phyloP scores from a whole-genome alignment of 1,140 invertebrate species.

The Teleogryllus occipitalis region DNA sequence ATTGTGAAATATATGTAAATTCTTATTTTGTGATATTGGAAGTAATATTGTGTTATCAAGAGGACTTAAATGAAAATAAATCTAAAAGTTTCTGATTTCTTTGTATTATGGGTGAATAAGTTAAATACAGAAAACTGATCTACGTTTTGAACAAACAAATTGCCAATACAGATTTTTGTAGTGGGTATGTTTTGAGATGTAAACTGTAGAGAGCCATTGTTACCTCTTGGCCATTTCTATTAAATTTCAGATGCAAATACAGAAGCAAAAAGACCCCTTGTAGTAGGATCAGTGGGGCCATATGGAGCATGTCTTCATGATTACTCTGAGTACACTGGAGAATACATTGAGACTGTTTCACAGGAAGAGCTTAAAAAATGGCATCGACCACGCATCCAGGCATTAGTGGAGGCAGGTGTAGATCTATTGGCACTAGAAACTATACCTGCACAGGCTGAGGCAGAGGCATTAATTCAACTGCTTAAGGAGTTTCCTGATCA shows the following conservation, averaged over 20 bases:
- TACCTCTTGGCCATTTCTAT: not conserved
- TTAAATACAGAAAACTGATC: not conserved
- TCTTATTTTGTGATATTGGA: too few relatives aligned
- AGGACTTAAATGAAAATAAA: too few relatives aligned
- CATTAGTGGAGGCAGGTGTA: constrained; percentile 64
- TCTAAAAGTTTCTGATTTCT: not conserved
- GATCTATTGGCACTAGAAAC: constrained; percentile 84
- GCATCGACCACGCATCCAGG: constrained; percentile 68
- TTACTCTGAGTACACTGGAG: constrained; percentile 82
- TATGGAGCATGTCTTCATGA: constrained; percentile 82
- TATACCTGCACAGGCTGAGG: constrained; percentile 75
- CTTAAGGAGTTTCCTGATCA: constrained; percentile 58
- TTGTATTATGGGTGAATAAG: not conserved
- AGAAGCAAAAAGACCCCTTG: constrained; percentile 37
- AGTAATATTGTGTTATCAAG: too few relatives aligned
- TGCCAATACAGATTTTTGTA: not conserved
- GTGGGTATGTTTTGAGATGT: too few relatives aligned
- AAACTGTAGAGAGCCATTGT: too few relatives aligned
- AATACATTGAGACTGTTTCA: constrained; percentile 58
- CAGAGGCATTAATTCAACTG: constrained; percentile 66
- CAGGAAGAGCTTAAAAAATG: constrained; percentile 60
- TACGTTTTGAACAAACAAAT: not conserved
- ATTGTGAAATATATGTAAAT: too few relatives aligned
- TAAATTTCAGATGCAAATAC: not conserved
- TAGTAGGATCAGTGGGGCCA: constrained; percentile 80